Evolutionary conservation across 2,797 vertebrate species (phyloP).

Genomic region (Enteromius mattozi): DNA sequence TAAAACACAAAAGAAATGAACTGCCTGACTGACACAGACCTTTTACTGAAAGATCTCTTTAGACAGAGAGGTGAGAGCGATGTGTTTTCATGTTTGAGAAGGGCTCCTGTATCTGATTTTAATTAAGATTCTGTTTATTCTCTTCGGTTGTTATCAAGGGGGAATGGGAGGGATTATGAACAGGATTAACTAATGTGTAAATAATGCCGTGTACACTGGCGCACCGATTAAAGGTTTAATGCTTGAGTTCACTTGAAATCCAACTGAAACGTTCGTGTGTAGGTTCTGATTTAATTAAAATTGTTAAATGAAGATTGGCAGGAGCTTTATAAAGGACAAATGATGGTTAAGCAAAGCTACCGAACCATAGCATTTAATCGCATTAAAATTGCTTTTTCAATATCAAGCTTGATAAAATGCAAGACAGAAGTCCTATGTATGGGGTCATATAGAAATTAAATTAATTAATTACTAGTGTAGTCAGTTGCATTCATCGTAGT

Average conservation of each 20-base stretch:
- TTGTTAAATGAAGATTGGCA: conserved; percentile 51
- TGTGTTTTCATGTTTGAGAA: conserved; percentile 62
- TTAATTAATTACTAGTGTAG: neutral
- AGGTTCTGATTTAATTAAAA: conserved; percentile 61
- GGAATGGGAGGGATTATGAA: conserved; percentile 61
- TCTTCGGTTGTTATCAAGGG: conserved; percentile 57
- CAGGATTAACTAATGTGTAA: conserved; percentile 70
- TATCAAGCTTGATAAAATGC: conserved; percentile 34
- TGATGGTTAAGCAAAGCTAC: conserved; percentile 46
- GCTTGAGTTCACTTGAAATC: conserved; percentile 54
- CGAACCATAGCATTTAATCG: conserved; percentile 38
- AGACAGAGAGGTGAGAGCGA: conserved; percentile 37
- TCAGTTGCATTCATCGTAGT: neutral
- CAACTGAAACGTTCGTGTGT: conserved; percentile 37
- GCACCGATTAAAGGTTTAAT: conserved; percentile 49
- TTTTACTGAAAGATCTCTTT: conserved; percentile 5
- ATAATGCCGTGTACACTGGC: conserved; percentile 59
- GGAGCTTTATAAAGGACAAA: conserved; percentile 45
- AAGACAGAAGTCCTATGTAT: conserved; percentile 5
- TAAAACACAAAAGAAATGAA: neutral
- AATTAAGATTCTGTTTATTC: conserved; percentile 71
- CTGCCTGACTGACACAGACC: conserved; percentile 13
- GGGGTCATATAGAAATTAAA: neutral
- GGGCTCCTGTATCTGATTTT: conserved; percentile 66
- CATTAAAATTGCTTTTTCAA: conserved; percentile 32